phyloP scores from a whole-genome alignment of 2,113 vertebrate genomes.

The Ardeotis arabs region DNA sequence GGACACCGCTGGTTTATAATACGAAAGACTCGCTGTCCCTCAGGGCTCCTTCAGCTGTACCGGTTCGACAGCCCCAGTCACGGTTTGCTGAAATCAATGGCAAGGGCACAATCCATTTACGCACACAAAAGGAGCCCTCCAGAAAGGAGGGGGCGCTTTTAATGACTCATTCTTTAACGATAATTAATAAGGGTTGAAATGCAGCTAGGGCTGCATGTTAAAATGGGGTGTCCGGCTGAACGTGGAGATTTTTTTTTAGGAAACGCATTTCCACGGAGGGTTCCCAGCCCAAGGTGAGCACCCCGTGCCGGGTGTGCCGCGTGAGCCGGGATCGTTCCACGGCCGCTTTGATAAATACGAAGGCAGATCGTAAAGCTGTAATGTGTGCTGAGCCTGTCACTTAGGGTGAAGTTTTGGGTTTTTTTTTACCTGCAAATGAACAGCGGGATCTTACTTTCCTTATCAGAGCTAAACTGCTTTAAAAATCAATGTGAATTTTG shows the following conservation, averaged over 20 bases:
- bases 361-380: background rate
- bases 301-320: background rate
- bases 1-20: background rate
- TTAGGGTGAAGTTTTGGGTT: accelerated
- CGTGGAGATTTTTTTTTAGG: background rate
- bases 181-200: background rate
- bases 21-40: background rate
- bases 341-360: accelerated
- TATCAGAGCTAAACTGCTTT: background rate
- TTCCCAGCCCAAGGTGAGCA: background rate
- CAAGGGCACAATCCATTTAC: background rate
- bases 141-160: background rate
- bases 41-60: background rate
- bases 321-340: accelerated
- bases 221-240: background rate
- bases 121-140: background rate
- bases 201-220: background rate
- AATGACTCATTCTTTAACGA: background rate
- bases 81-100: conserved; percentile 45
- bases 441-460: background rate
- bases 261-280: accelerated
- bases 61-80: conserved; percentile 16
- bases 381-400: background rate
- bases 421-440: background rate
- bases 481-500: background rate